These are phyloP conservation scores for Pseudomyrmex concolor DNA, from an alignment of 1,140 invertebrate species.

Conservation along the genomic window DNA sequence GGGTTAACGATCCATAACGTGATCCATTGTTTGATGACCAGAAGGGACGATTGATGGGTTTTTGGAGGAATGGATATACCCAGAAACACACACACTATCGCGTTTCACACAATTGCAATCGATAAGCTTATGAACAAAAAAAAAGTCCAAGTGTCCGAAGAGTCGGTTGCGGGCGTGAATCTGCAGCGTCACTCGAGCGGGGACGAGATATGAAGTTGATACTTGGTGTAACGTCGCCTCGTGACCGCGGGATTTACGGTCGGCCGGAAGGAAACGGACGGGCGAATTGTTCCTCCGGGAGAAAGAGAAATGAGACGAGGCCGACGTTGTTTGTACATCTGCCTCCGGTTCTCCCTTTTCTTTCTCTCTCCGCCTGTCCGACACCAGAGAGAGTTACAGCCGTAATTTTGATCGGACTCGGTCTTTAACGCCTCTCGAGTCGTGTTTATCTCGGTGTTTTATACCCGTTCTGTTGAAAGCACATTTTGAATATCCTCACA, in stretches of 20 bases:
- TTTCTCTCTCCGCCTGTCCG: background rate
- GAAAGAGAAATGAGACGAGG: conserved; percentile 27
- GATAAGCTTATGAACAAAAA: background rate
- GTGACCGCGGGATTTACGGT: conserved; percentile 31
- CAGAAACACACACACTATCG: too few relatives aligned
- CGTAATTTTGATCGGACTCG: conserved; percentile 35
- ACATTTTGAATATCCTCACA: background rate
- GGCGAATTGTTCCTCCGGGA: conserved; percentile 35
- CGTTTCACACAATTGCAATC: too few relatives aligned
- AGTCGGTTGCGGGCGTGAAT: background rate
- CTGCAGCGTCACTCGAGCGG: conserved; percentile 11
- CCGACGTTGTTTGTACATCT: conserved; percentile 42
- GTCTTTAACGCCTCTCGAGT: conserved; percentile 12
- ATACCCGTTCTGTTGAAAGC: background rate
- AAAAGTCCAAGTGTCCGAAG: background rate
- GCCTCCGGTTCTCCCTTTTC: conserved; percentile 1
- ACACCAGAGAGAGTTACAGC: conserved; percentile 29
- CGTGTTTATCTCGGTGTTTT: background rate
- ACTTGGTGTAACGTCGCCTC: conserved; percentile 23
- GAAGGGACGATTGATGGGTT: too few relatives aligned
- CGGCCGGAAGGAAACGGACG: conserved; percentile 42
- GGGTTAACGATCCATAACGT: too few relatives aligned
- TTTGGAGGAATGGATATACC: too few relatives aligned
- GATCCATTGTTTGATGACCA: too few relatives aligned
- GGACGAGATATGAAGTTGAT: conserved; percentile 50